Evolutionary conservation across 2,797 vertebrate species (phyloP).

Genomic region (Emydoidea blandingii): DNA sequence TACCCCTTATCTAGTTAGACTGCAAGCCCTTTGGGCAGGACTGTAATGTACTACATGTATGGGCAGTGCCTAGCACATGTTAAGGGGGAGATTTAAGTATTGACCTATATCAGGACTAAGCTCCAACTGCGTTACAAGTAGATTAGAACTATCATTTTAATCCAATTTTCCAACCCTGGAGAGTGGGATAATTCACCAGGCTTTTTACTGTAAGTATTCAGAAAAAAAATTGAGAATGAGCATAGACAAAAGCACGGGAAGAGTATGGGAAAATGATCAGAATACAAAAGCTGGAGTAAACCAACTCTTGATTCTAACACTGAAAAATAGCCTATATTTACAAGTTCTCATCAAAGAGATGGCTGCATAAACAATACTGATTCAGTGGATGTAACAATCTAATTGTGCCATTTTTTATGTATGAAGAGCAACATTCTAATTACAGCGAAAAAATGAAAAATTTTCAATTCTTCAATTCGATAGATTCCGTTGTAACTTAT

Average conservation of each 20-base stretch:
- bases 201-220: rapidly evolving
- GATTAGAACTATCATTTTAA: not conserved
- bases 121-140: rapidly evolving
- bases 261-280: rapidly evolving
- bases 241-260: rapidly evolving
- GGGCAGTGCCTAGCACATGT: not conserved
- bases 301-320: not conserved
- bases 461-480: constrained; percentile 8
- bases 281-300: not conserved
- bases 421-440: not conserved
- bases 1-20: rapidly evolving
- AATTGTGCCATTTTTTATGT: not conserved
- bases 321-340: rapidly evolving
- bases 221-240: rapidly evolving
- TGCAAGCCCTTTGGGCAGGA: not conserved
- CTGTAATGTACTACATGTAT: rapidly evolving
- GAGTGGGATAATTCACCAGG: not conserved
- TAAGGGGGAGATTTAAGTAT: rapidly evolving
- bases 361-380: not conserved
- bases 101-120: not conserved
- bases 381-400: not conserved
- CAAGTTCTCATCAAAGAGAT: rapidly evolving
- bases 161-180: rapidly evolving
- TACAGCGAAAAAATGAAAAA: not conserved
- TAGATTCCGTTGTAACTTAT: constrained; percentile 1